phyloP scores from a whole-genome alignment of 1,140 invertebrate genomes.

The Euborellia annulipes region DNA sequence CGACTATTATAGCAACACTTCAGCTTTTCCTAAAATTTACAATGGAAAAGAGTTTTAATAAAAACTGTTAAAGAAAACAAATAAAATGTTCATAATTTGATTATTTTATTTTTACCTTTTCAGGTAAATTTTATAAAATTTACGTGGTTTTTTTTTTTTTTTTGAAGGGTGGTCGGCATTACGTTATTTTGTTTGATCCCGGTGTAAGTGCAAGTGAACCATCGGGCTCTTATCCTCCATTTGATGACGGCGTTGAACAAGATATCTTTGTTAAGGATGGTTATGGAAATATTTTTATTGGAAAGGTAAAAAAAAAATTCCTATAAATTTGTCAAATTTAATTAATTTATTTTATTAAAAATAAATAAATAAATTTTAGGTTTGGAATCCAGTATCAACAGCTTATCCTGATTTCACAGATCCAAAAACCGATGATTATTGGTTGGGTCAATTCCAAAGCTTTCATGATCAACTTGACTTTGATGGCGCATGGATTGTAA shows the following conservation, averaged over 20 bases:
- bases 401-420: slow-evolving; percentile 78
- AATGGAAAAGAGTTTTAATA: too few species aligned
- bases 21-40: too few species aligned
- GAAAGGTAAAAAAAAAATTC: slow-evolving; percentile 43
- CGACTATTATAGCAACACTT: too few species aligned
- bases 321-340: not conserved
- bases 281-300: slow-evolving; percentile 42
- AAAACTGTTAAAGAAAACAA: too few species aligned
- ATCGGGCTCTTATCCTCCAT: slow-evolving; percentile 50
- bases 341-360: not conserved
- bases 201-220: slow-evolving; percentile 48
- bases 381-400: slow-evolving; percentile 61
- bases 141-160: too few species aligned
- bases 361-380: slow-evolving; percentile 34
- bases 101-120: too few species aligned
- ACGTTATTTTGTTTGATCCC: slow-evolving; percentile 56
- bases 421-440: slow-evolving; percentile 55
- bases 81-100: too few species aligned
- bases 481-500: slow-evolving; percentile 72
- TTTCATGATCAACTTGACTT: slow-evolving; percentile 50
- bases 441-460: slow-evolving; percentile 47
- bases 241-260: slow-evolving; percentile 51
- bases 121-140: too few species aligned
- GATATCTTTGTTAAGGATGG: slow-evolving; percentile 56
- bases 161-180: slow-evolving; percentile 50